A percentile compares a stretch with the other conserved stretches of the same genome.
Evolutionary conservation across 37 sponge, comb jelly and placozoan genomes (phyloP).

Genomic region (Agelas oroides): DNA sequence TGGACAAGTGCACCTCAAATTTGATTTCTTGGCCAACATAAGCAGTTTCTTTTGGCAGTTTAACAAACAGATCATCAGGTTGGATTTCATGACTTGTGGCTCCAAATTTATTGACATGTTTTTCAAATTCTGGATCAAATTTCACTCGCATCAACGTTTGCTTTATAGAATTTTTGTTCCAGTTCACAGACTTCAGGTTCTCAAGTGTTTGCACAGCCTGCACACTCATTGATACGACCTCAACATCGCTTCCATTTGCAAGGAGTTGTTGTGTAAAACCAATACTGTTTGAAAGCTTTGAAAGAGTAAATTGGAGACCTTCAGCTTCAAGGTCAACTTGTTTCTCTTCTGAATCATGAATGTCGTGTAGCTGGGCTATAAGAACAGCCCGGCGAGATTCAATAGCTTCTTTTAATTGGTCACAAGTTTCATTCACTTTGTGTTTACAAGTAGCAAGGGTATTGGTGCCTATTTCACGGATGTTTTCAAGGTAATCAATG

Average conservation of each 20-base stretch:
- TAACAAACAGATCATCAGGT: not conserved
- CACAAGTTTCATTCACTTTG: not conserved
- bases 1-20: not conserved
- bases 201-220: not conserved
- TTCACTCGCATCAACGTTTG: not conserved
- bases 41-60: not conserved
- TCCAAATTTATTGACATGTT: not conserved
- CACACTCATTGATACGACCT: not conserved
- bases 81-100: not conserved
- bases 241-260: not conserved
- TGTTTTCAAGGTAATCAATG: not conserved
- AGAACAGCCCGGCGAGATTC: not conserved
- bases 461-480: not conserved
- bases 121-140: not conserved
- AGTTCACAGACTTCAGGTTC: not conserved
- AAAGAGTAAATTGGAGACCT: not conserved
- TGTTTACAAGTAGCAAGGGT: not conserved
- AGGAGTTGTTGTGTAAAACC: not conserved
- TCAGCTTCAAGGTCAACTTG: not conserved
- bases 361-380: not conserved
- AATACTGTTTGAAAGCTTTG: not conserved
- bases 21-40: not conserved
- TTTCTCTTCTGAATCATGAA: not conserved
- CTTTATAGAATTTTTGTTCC: not conserved
- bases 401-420: no score